Evolutionary conservation across 2,888 invertebrate genomes (phyloP), one percentile per base, ranked within the genome.

Genomic region (Hirtodrosophila duncani): DNA sequence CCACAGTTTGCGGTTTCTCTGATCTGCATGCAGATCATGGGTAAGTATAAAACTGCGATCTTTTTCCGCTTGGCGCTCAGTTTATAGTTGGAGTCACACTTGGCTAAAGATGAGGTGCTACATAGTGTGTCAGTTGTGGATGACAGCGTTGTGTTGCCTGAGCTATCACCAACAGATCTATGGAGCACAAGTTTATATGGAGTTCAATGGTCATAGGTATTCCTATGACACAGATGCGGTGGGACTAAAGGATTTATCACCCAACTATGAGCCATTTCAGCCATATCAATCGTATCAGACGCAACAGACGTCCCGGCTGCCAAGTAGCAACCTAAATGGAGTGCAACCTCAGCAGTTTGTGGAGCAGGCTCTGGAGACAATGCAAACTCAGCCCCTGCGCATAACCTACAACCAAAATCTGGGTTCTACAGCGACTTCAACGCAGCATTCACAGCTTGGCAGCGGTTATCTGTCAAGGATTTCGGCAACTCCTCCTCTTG

Each of bases 211-310:
- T 3, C 83, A 83, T 42, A 82, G 81, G 31, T 84, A 83, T 55
- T 83, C 84, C 16, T 84, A 83, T 57, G 84, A 87, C 55, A 87
- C 87, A 0, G 87, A 86, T n/a, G 78, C 18, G 85, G 83, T 43
- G 83, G 45, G 79, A 6, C 48, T 55, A 3, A 70, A 68, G 27
- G 70, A 64, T 23, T 48, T 68, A 3, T 53, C 63, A 0, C 67
- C 66, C 16, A 72, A 65, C 14, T 79, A 82, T 39, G 70, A 43
- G 52, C 3, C 57, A 49, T n/a, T 24, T n/a, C n/a, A 55, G 13
- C 23, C 18, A 20, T 31, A 11, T 0, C 11, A 14, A 8, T 10
- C n/a, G 27, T 23, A 20, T 0, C 27, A 38, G 4, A n/a, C 37
- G 10, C 30, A 11, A 9, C 20, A 7, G 14, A 8, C 29, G 30